phyloP scores from a whole-genome alignment of 2,113 vertebrate genomes.

The Larimichthys crocea region DNA sequence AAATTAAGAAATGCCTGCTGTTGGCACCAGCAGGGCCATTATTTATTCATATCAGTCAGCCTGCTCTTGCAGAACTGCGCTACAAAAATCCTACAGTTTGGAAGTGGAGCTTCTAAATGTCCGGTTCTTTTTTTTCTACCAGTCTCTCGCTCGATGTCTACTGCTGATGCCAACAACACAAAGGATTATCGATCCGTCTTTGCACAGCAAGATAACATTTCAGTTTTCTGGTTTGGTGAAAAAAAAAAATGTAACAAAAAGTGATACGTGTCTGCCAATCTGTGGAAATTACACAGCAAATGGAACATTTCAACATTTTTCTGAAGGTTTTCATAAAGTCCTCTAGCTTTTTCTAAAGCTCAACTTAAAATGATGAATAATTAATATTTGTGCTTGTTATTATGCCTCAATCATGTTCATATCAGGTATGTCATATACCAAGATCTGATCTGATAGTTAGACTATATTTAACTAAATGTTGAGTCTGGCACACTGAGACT shows the following conservation, averaged over 20 bases:
- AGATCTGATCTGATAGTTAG: too few species aligned
- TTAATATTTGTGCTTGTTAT: too few species aligned
- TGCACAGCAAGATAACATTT: constrained; percentile 14
- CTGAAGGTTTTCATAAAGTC: not conserved
- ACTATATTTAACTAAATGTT: too few species aligned
- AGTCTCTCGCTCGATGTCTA: constrained; percentile 42
- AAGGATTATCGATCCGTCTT: constrained; percentile 21
- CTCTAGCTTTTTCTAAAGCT: too few species aligned
- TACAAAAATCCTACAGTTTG: constrained; percentile 53
- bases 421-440: too few species aligned
- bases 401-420: too few species aligned
- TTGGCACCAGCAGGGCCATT: constrained; percentile 73
- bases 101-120: constrained; percentile 58
- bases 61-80: constrained; percentile 58
- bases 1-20: constrained; percentile 77
- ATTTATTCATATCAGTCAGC: constrained; percentile 78
- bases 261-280: not conserved
- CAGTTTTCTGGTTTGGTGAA: not conserved
- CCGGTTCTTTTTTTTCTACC: constrained; percentile 26
- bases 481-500: too few species aligned
- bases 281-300: not conserved
- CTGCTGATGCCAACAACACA: constrained; percentile 10
- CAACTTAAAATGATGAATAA: too few species aligned
- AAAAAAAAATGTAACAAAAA: not conserved
- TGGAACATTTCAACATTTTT: not conserved